These are phyloP conservation scores for Nyctibius grandis DNA, from an alignment of 2,797 vertebrate genomes.

Conservation along the genomic window DNA sequence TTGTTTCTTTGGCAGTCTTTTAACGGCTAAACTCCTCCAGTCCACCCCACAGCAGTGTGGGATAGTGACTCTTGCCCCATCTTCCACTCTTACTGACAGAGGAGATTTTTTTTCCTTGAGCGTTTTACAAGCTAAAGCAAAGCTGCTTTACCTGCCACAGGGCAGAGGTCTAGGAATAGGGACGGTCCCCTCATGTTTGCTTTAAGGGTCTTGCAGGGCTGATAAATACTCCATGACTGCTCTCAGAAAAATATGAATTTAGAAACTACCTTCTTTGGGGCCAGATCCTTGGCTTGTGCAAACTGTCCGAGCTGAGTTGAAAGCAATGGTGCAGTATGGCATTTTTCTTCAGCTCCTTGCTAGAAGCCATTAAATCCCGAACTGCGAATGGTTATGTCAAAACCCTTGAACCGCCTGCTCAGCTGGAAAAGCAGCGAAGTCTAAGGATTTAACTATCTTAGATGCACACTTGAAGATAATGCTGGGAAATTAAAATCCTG, in stretches of 20 bases:
- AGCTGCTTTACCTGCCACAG: neutral
- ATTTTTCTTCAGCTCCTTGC: neutral
- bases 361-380: neutral
- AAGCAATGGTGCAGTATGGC: neutral
- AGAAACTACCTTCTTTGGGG: neutral
- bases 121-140: neutral
- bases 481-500: neutral
- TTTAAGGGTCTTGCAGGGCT: neutral
- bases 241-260: neutral
- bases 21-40: neutral
- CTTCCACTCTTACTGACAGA: neutral
- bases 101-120: neutral
- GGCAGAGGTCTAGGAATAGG: neutral
- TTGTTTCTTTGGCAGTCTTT: neutral
- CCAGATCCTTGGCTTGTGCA: neutral
- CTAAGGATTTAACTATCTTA: neutral
- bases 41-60: neutral
- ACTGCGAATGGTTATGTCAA: neutral
- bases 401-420: neutral
- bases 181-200: neutral
- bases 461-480: neutral
- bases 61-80: neutral
- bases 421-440: neutral
- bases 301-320: neutral
- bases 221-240: neutral